Conservation (phyloP, 2,888 invertebrate species). For the Lypha dubia region DNA sequence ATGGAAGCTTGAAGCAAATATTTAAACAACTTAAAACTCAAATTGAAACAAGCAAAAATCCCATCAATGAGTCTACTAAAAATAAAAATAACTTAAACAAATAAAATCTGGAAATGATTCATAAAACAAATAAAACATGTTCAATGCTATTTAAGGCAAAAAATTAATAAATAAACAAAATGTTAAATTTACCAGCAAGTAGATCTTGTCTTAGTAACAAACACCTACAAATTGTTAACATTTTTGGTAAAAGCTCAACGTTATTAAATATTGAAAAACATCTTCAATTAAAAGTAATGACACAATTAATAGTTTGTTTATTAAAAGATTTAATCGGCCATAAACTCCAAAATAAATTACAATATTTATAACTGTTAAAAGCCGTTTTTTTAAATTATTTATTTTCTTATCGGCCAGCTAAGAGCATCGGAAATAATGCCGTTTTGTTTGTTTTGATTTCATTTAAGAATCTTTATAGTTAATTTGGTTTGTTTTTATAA, state of each 20-base stretch:
- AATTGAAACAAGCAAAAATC: constrained; percentile 1
- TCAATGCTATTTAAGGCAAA: constrained; percentile 18
- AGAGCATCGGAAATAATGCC: constrained; percentile 4
- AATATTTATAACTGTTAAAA: background rate
- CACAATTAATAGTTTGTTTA: background rate
- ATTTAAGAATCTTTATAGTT: background rate
- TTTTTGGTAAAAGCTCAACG: constrained; percentile 36
- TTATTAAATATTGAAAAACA: background rate
- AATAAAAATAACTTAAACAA: background rate
- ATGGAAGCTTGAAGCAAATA: constrained; percentile 36
- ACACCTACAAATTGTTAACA: constrained; percentile 31
- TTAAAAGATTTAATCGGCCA: background rate
- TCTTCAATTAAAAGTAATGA: background rate
- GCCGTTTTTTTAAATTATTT: constrained; percentile 5
- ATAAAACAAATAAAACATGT: background rate
- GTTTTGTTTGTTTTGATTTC: background rate
- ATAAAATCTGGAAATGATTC: constrained; percentile 15
- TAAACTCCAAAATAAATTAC: background rate
- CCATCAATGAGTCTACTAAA: background rate
- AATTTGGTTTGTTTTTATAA: constrained; percentile 5
- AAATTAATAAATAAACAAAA: background rate
- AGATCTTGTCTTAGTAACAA: background rate
- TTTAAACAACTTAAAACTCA: background rate
- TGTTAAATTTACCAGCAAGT: background rate
- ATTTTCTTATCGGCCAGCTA: constrained; percentile 1